Base-by-base conservation (phyloP, 2,888 invertebrate genomes). In the Macrophya annulata region DNA sequence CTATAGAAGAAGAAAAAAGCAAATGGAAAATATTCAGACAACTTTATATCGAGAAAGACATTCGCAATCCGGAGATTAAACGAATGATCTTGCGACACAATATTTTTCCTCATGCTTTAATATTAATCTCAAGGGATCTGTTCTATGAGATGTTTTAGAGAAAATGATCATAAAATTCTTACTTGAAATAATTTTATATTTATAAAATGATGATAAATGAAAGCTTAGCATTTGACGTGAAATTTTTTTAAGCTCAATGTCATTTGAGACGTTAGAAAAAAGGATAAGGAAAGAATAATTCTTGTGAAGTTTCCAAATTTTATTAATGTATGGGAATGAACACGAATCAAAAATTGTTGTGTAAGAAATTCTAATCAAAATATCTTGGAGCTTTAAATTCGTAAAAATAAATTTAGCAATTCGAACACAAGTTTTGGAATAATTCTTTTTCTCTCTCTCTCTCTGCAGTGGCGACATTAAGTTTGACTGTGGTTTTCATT, bases 401-500 rank as follows among this genome's bases (percentile, higher is more conserved):
- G 1, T n/a, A 8, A 8, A 55, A 8, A 55, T 55, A 55, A 55
- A 55, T 55, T n/a, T 8, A 8, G 17, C 55, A 55, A 55, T 6
- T 55, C 55, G 8, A 55, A 55, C 55, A 55, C n/a, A 55, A 55
- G 55, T 55, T 55, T 55, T n/a, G 55, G n/a, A n/a, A 55, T 55
- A 55, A 55, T 55, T 55, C 55, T n/a, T 8, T n/a, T 6, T 9
- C 9, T 6, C 9, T n/a, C n/a, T n/a, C 8, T 17, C n/a, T 55
- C 55, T 55, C 55, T 3, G n/a, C 55, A 17, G 55, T 10, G 55
- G 17, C 55, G n/a, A 55, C n/a, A n/a, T n/a, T 8, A 55, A 55
- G 55, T 55, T 55, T 55, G 55, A 55, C 17, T 8, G 55, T 8
- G 55, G 55, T 55, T 55, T 55, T n/a, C 55, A 55, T 55, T 55